A percentile compares a stretch with the other conserved stretches of the same genome.
These are phyloP conservation scores for Limosa lapponica DNA, from an alignment of 2,797 vertebrate genomes.

Conservation along the genomic window DNA sequence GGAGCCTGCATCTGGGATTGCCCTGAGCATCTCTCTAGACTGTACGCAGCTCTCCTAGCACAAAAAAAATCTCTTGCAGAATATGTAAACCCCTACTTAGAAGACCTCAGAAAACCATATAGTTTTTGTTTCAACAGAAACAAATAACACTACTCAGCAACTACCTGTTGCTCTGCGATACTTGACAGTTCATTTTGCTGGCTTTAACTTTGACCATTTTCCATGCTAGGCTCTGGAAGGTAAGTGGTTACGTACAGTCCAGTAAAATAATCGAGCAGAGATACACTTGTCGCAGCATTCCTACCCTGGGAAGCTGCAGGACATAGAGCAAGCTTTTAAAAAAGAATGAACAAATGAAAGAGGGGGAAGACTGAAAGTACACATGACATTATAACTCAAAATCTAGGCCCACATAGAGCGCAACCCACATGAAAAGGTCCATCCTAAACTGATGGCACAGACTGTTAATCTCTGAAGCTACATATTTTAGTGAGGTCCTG, in stretches of 20 bases:
- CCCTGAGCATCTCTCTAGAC: not conserved
- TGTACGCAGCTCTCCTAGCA: not conserved
- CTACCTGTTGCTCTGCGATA: not conserved
- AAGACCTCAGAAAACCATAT: not conserved
- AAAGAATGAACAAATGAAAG: not conserved
- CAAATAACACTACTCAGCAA: not conserved
- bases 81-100: accelerated
- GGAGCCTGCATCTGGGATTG: not conserved
- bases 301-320: not conserved
- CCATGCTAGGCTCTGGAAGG: not conserved
- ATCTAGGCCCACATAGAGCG: not conserved
- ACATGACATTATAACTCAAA: not conserved
- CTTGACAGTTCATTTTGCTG: not conserved
- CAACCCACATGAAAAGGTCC: not conserved
- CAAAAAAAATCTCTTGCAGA: not conserved
- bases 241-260: not conserved
- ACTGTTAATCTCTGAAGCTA: not conserved
- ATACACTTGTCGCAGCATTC: not conserved
- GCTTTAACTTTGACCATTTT: not conserved
- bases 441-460: not conserved
- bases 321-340: not conserved
- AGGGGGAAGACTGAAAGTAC: not conserved
- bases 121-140: not conserved
- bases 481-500: not conserved
- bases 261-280: not conserved